Conservation (phyloP, 2,888 invertebrate genomes). For the Nezara viridula region DNA sequence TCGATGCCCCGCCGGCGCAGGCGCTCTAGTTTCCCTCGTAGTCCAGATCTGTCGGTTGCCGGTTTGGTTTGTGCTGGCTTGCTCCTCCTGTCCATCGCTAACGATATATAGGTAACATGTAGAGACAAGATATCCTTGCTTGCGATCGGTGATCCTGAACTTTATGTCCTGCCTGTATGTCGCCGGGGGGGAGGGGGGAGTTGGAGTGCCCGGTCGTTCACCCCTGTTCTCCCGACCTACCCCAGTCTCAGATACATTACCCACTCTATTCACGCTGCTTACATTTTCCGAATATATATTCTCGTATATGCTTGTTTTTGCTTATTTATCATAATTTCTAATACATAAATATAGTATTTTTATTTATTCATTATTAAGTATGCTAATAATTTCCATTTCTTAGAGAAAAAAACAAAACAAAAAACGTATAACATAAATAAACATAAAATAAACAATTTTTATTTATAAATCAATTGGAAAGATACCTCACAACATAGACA, state of each 20-base stretch:
- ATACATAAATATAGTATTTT: background rate
- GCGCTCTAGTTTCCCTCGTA: slow-evolving; percentile 44
- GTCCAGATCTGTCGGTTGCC: background rate
- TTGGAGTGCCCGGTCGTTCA: background rate
- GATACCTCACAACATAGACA: background rate
- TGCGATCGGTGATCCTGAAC: too few relatives aligned
- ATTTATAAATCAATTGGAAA: background rate
- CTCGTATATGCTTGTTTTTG: background rate
- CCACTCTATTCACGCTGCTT: slow-evolving; percentile 6
- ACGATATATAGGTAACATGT: background rate
- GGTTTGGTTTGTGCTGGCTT: slow-evolving; percentile 51
- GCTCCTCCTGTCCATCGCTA: slow-evolving; percentile 44
- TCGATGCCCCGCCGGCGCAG: slow-evolving; percentile 52
- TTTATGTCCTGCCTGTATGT: background rate
- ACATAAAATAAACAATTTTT: background rate
- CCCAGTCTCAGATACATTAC: slow-evolving; percentile 51
- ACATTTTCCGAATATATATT: background rate
- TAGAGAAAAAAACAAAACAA: background rate
- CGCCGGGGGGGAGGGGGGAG: slow-evolving; percentile 17
- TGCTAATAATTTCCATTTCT: background rate
- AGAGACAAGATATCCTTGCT: background rate
- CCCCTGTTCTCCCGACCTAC: slow-evolving; percentile 51
- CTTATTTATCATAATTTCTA: background rate
- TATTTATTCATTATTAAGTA: background rate
- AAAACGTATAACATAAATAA: background rate